Base-by-base conservation (phyloP, 2,888 invertebrate species). In the Ferrisia virgata region DNA sequence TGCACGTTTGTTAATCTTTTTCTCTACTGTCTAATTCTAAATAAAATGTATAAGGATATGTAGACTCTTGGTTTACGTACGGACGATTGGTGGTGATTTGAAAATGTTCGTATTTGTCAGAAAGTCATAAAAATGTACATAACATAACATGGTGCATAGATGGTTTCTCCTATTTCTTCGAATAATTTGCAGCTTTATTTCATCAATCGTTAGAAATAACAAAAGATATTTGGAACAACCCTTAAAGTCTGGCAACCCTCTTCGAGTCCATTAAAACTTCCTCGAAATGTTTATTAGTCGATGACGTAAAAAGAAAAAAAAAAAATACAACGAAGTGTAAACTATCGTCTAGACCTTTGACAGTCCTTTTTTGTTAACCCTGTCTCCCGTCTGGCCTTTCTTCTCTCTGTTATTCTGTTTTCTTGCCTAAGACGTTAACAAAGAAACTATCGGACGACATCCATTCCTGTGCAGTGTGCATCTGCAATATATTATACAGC, bases 261-360 rank as follows among this genome's bases (percentile, higher is more conserved):
- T 76, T 76, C 72, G 36, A 76, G 11, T 2, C 64, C 72, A 76
- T 76, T 76, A 76, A 76, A 76, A 76, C 72, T 18, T 18, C 72
- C 13, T 76, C 33, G 36, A 76, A 76, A 36, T 76, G 72, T 76
- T 76, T 76, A 76, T 76, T 76, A 76, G 72, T 18, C 72, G 72
- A 76, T 76, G 72, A 76, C 72, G 72, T 76, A 76, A 33, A 76
- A 76, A 76, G 36, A 76, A 76, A 18, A 69, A 76, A 33, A 76
- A 76, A 76, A 76, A 76, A 76, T 31, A 69, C 69, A n/a, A n/a
- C n/a, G n/a, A n/a, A n/a, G n/a, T 18, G 72, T 76, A 76, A 76
- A 76, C 31, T 28, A 76, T 76, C 72, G 72, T 76, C 72, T 76
- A 76, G 72, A 76, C 72, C 72, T 36, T 76, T 36, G 72, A 64